phyloP scores from a whole-genome alignment of 53 echinoderm and acorn worm species.

The Hippasteria phrygiana region DNA sequence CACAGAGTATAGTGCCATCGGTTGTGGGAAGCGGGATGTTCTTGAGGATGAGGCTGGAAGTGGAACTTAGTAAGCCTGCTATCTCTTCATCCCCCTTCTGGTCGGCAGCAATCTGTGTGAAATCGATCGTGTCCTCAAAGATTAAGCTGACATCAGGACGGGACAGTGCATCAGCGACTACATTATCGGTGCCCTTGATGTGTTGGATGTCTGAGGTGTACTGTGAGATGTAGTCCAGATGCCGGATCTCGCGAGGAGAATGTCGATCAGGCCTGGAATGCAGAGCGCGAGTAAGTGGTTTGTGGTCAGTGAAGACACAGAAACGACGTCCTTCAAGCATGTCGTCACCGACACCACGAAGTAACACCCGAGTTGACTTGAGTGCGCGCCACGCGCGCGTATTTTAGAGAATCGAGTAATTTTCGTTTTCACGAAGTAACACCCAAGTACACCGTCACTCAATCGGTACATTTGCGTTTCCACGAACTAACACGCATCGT shows the following conservation, averaged over 20 bases:
- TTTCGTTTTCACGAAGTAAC: no score
- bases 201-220: conserved; percentile 13
- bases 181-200: conserved; percentile 24
- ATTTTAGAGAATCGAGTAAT: no score
- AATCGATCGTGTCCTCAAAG: neutral
- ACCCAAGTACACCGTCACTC: no score
- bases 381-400: no score
- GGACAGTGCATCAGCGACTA: conserved; percentile 18
- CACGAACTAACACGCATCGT: no score
- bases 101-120: neutral
- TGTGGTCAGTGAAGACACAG: conserved; percentile 13
- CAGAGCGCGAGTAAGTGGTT: neutral
- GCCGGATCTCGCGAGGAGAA: conserved; percentile 7
- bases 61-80: neutral
- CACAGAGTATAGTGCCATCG: conserved; percentile 42
- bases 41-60: neutral
- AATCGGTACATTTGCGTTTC: no score
- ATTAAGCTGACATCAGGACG: neutral
- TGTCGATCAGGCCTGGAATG: neutral
- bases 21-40: neutral
- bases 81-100: conserved; percentile 30
- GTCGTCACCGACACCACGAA: no score
- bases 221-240: conserved; percentile 6
- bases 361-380: no score
- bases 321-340: neutral